Percentiles rank a stretch among this genome's conserved stretches.
These are phyloP conservation scores for Coreius guichenoti DNA, from an alignment of 2,797 vertebrate genomes.

Conservation along the genomic window DNA sequence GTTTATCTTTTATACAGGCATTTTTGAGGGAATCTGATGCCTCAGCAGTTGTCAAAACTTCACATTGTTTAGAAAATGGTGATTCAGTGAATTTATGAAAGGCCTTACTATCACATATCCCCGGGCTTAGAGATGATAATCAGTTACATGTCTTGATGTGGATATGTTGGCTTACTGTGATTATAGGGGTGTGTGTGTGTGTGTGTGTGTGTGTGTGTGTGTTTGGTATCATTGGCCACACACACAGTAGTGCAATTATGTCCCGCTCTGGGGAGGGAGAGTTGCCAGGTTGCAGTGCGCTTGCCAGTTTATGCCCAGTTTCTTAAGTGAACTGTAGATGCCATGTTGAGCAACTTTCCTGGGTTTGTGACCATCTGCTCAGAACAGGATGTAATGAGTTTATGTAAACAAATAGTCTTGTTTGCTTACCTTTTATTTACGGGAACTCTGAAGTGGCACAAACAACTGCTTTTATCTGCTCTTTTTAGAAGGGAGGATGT, in stretches of 20 bases:
- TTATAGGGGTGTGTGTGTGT: slow-evolving; percentile 47
- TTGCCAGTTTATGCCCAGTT: slow-evolving; percentile 54
- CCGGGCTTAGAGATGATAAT: slow-evolving; percentile 55
- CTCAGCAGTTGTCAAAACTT: slow-evolving; percentile 31
- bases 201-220: slow-evolving; percentile 15
- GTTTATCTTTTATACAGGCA: background rate
- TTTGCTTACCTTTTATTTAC: slow-evolving; percentile 62
- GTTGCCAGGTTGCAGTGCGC: slow-evolving; percentile 48
- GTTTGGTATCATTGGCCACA: slow-evolving; percentile 47
- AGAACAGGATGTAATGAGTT: slow-evolving; percentile 48
- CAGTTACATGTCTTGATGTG: slow-evolving; percentile 56
- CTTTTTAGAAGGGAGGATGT: slow-evolving; percentile 25
- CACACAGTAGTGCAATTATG: slow-evolving; percentile 56
- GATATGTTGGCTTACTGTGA: slow-evolving; percentile 46
- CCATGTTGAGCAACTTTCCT: slow-evolving; percentile 56
- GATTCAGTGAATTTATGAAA: slow-evolving; percentile 25
- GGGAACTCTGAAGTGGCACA: slow-evolving; percentile 49
- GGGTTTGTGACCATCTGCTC: slow-evolving; percentile 62
- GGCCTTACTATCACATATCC: slow-evolving; percentile 48
- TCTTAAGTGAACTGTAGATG: slow-evolving; percentile 56
- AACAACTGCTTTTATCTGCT: slow-evolving; percentile 26
- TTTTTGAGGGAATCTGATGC: slow-evolving; percentile 6
- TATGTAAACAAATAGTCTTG: slow-evolving; percentile 55
- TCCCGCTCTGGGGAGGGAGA: slow-evolving; percentile 39
- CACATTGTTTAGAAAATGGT: slow-evolving; percentile 9